Percentiles rank a stretch among this genome's conserved stretches.
Evolutionary conservation across 2,888 invertebrate species (phyloP).

Genomic region (Tenthredo amoena): DNA sequence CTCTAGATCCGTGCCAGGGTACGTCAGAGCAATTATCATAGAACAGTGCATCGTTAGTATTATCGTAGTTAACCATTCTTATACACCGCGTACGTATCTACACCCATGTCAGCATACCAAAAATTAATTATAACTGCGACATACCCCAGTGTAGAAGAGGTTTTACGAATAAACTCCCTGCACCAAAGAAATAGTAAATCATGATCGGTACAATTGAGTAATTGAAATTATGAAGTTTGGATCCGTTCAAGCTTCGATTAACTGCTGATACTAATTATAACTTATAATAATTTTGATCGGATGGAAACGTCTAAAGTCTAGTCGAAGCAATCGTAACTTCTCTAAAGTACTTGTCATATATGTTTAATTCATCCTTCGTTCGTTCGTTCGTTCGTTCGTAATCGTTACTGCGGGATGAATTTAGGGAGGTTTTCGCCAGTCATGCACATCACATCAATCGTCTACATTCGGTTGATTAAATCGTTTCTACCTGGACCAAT

Average conservation of each 20-base stretch:
- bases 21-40: constrained; percentile 7
- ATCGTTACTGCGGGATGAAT: not conserved
- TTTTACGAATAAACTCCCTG: not conserved
- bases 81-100: not conserved
- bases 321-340: too few species aligned
- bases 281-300: constrained; percentile 5
- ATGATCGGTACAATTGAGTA: not conserved
- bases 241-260: not conserved
- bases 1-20: not conserved
- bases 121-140: not conserved
- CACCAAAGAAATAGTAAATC: not conserved
- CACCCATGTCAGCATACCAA: not conserved
- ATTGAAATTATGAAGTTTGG: constrained; percentile 8
- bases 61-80: not conserved
- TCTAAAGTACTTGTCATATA: not conserved
- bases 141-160: not conserved
- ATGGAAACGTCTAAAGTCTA: not conserved
- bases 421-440: not conserved
- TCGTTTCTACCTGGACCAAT: not conserved
- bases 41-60: not conserved
- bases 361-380: not conserved
- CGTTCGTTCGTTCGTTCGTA: not conserved
- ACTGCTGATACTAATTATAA: constrained; percentile 25
- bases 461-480: not conserved
- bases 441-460: not conserved